Conservation (phyloP, 2,797 vertebrate genomes). For the Crenuchus spilurus region DNA sequence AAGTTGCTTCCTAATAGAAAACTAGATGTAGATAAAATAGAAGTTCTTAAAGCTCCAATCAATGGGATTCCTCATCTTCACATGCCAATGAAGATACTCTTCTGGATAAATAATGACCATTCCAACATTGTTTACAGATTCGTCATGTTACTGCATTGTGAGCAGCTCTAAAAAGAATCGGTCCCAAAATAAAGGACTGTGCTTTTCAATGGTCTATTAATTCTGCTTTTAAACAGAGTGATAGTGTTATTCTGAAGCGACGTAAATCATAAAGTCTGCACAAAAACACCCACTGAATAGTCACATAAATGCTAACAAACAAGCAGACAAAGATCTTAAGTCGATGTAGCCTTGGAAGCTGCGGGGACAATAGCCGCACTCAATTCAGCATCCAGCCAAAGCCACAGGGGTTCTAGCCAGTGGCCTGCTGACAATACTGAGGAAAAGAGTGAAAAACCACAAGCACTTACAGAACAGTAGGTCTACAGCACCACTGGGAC, state of each 20-base stretch:
- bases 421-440: conserved; percentile 15
- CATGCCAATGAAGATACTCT: conserved; percentile 14
- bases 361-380: conserved; percentile 8
- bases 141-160: neutral
- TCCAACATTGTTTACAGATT: neutral
- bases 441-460: conserved; percentile 26
- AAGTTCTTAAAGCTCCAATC: no score
- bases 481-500: conserved; percentile 37
- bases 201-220: conserved; percentile 21
- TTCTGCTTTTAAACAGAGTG: neutral
- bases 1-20: no score
- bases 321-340: neutral
- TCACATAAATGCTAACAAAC: conserved; percentile 4
- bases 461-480: conserved; percentile 39
- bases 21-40: no score
- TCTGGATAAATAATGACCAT: conserved; percentile 14
- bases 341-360: neutral
- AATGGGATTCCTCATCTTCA: neutral
- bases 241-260: conserved; percentile 10
- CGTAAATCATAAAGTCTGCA: neutral
- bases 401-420: neutral
- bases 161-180: neutral
- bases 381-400: conserved; percentile 29
- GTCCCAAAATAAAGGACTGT: neutral
- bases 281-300: neutral